Evolutionary conservation across 1,140 invertebrate species (phyloP), one percentile per base, ranked within the genome.

Genomic region (Temnothorax nylanderi): DNA sequence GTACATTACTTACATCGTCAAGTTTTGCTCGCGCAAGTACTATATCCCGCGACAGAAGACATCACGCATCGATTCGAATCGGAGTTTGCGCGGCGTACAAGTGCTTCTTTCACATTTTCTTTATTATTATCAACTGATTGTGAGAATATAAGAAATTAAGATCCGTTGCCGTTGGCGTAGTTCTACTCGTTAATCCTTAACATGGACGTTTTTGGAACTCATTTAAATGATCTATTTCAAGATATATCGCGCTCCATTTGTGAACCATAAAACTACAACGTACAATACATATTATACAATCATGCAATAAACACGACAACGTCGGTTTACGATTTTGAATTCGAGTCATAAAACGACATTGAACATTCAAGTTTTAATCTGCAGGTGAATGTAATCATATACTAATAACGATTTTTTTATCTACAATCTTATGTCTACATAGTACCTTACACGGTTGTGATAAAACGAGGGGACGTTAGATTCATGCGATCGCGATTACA

Each of bases 1-100:
- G 69, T 56, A 84, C 54, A 37, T 18, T 71, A 74, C 54, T 75
- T 74, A 84, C 44, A 49, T 75, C 80, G 69, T 13, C 10, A 62
- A 62, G 80, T 72, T 82, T 74, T 34, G 6, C 7, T 32, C 32
- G 8, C 37, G 16, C 69, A 51, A 82, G 56, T 58, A 72, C 3
- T 13, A 13, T 11, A 13, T 11, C 10, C n/a, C 34, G 51, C 18
- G 37, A 54, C 3, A 34, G 1, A 16, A 34, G 34, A 51, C 37
- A 81, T 41, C 18, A 21, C 41, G 32, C 67, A 47, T 60, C 51
- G 21, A 44, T 34, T 47, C 10, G 7, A 75, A 47, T 49, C 41
- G 4, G 7, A 13, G 13, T 18, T 76, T 58, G 34, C 11, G 26
- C 26, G 26, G 26, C 26, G 13, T 67, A 54, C 11, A 18, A 80